Percentiles rank a stretch among this genome's conserved stretches.
phyloP scores from a whole-genome alignment of 2,888 invertebrate species.

The Drosophila tanythrix region DNA sequence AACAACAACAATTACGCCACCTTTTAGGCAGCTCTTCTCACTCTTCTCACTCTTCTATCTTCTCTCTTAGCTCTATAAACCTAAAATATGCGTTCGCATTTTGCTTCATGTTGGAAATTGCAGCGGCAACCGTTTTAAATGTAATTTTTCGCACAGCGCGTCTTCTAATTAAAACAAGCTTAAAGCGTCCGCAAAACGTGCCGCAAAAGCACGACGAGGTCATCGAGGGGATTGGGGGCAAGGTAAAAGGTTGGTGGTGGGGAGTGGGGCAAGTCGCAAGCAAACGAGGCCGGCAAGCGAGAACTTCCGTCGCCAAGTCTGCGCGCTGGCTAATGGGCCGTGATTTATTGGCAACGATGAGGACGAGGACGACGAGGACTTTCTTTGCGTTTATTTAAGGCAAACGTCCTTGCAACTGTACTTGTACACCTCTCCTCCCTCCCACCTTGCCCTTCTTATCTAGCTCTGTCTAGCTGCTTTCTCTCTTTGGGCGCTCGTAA shows the following conservation, averaged over 20 bases:
- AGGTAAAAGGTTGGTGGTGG: neutral
- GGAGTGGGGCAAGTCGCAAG: neutral
- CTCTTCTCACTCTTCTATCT: neutral
- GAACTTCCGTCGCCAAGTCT: conserved; percentile 59
- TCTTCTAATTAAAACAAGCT: conserved; percentile 83
- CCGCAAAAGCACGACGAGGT: conserved; percentile 60
- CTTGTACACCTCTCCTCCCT: conserved; percentile 7
- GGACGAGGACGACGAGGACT: conserved; percentile 50
- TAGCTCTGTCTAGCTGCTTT: neutral
- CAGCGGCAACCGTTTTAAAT: conserved; percentile 67
- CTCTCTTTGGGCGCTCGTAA: conserved; percentile 54
- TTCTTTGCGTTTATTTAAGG: conserved; percentile 49
- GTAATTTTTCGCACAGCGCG: conserved; percentile 75
- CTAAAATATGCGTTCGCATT: conserved; percentile 77
- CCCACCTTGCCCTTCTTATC: neutral
- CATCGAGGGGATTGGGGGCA: conserved; percentile 25
- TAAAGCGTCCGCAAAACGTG: conserved; percentile 70
- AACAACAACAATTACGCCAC: conserved; percentile 15
- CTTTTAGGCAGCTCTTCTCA: conserved; percentile 9
- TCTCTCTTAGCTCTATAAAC: conserved; percentile 54
- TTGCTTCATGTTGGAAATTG: conserved; percentile 32
- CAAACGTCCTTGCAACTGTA: conserved; percentile 57
- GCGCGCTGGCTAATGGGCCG: conserved; percentile 63
- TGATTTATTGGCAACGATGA: conserved; percentile 76
- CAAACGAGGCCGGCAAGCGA: conserved; percentile 11